Base-by-base conservation (phyloP, 2,888 invertebrate species). In the Polyommatus iphigenia region DNA sequence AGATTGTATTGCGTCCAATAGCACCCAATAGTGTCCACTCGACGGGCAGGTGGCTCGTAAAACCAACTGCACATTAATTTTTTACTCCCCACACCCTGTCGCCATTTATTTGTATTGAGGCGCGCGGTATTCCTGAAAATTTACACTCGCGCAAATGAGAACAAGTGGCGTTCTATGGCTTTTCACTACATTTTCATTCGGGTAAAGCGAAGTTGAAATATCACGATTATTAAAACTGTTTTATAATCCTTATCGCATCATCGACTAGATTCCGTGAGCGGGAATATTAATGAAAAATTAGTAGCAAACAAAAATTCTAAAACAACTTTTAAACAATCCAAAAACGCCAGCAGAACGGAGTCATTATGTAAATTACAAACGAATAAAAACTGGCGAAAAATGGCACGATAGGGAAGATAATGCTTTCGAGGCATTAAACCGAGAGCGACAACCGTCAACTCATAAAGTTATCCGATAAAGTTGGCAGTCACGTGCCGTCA, bases 31-130 rank as follows among this genome's bases (percentile, higher is more conserved):
- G 81, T 86, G 88, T 87, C 87, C 59, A 59, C 50, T 50, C 50
- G n/a, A n/a, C 8, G 82, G 87, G 86, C 91, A 91, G 91, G 90
- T 91, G 91, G 88, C 89, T 90, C 91, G 89, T 92, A 91, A 92
- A 90, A 91, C 90, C 87, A 87, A 88, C 89, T 87, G 86, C 80
- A 81, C 81, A 82, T 83, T 83, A 82, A 82, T 84, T 83, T 83
- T 90, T 91, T 89, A 90, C 89, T 90, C 86, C 85, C 85, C 83
- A 83, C 85, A 85, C 86, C 89, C 88, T 90, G 89, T 88, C 82
- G 83, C 84, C 84, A 84, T 84, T 85, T 86, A 86, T 87, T 87
- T 86, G 82, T 85, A 86, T 87, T 87, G 81, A 81, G 80, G 80
- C 79, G 78, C 79, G 79, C 71, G 80, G 82, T 79, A 82, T 80